Evolutionary conservation across 2,797 vertebrate genomes (phyloP).

Genomic region (Taeniopygia guttata): DNA sequence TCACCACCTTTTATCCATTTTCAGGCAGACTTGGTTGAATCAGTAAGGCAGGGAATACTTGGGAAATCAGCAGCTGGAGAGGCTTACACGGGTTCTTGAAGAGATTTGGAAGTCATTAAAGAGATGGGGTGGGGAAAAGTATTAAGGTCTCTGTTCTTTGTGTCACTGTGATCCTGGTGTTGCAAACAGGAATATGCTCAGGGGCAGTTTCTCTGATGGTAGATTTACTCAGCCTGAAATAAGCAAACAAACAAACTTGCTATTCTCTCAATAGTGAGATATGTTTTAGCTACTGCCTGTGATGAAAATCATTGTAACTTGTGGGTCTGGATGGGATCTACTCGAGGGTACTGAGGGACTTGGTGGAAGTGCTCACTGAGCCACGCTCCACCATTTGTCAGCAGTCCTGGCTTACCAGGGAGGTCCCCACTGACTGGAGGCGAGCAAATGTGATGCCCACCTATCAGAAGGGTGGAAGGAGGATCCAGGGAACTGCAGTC

Average conservation of each 20-base stretch:
- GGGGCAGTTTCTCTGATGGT: background rate
- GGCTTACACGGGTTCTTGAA: background rate
- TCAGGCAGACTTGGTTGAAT: background rate
- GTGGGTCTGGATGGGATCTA: background rate
- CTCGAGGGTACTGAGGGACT: background rate
- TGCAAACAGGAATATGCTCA: background rate
- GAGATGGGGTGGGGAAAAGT: background rate
- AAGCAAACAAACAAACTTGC: background rate
- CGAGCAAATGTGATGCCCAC: background rate
- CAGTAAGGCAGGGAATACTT: background rate
- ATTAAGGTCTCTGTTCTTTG: background rate
- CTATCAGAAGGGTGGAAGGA: background rate
- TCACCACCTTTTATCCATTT: background rate
- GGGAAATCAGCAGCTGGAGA: background rate
- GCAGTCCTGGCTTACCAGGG: background rate
- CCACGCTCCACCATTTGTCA: fast-evolving
- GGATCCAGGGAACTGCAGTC: background rate
- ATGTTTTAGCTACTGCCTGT: background rate
- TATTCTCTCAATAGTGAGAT: background rate
- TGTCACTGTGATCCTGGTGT: background rate
- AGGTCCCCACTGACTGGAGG: background rate
- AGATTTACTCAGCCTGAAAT: background rate
- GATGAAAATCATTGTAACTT: background rate
- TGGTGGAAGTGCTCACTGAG: background rate
- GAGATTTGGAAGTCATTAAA: background rate